Base-by-base conservation (phyloP, 2,113 vertebrate species). In the Ictalurus furcatus region DNA sequence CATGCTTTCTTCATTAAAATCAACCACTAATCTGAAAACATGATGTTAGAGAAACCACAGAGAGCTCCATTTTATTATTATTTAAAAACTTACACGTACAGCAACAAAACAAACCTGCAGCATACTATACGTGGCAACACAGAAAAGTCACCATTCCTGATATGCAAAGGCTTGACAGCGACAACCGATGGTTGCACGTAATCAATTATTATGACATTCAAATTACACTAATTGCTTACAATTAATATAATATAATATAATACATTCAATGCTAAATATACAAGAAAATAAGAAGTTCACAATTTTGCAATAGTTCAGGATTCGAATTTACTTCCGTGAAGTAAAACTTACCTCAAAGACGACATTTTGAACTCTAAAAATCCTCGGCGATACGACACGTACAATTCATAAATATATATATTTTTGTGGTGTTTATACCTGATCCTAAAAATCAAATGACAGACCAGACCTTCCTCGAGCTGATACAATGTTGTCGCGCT, bases 281-380 rank as follows among this genome's bases (percentile, higher is more conserved):
- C 14, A 17, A 17, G 0, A 34, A 34, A n/a, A 67, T 58, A 58
- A 44, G 44, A 40, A 13, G 3, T n/a, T 16, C 1, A 37, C 34
- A 40, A 1, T 28, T 17, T 23, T 44, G 28, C 17, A 37, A 23
- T 7, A 23, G 40, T 25, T 69, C 21, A 58, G 63, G 14, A 71
- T 11, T 80, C 48, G 6, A 1, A 5, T 34, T 34, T n/a, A 88
- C 79, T 88, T 83, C 79, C 52, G 65, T 58, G 52, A 83, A 73
- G 25, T 71, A 56, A 82, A 69, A 71, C 7, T 71, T 88, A 82
- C 87, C 87, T 88, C 34, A 17, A 88, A 59, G 30, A 2, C 21
- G 61, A 52, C 48, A 88, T 52, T 58, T 61, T 71, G 59, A 59
- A 17, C 79, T 37, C 34, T 44, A 25, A 54, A 11, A 56, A 2